Percentiles rank a stretch among this genome's conserved stretches.
Evolutionary conservation across 2,797 vertebrate species (phyloP).

Genomic region (Dipus sagitta): DNA sequence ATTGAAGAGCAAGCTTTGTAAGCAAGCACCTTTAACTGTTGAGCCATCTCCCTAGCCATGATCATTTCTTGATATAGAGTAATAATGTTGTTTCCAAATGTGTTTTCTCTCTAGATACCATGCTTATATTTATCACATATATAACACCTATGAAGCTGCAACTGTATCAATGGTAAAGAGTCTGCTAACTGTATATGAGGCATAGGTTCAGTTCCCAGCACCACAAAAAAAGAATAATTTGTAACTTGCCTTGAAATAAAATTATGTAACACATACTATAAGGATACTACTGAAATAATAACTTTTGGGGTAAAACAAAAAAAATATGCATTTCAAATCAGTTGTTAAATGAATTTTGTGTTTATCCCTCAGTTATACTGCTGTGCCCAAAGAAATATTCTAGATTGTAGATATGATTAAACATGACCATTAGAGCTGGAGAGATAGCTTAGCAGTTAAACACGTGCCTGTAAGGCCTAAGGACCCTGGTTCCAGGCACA

Average conservation of each 20-base stretch:
- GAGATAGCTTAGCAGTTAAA: too few relatives aligned
- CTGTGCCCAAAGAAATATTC: slow-evolving; percentile 41
- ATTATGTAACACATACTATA: slow-evolving; percentile 16
- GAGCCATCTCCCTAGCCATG: too few relatives aligned
- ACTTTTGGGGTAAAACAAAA: not conserved
- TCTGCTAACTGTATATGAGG: not conserved
- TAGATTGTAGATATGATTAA: slow-evolving; percentile 64
- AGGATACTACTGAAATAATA: slow-evolving; percentile 53
- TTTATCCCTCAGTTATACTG: slow-evolving; percentile 70
- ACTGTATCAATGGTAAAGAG: not conserved
- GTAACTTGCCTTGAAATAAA: slow-evolving; percentile 56
- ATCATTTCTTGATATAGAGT: slow-evolving; percentile 47
- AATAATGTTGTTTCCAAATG: slow-evolving; percentile 18
- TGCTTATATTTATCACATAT: not conserved
- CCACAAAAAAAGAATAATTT: not conserved
- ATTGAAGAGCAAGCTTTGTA: too few relatives aligned
- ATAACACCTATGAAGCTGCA: not conserved
- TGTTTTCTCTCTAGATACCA: slow-evolving; percentile 20
- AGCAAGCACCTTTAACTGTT: too few relatives aligned
- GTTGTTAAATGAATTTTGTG: slow-evolving; percentile 64
- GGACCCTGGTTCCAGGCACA: too few relatives aligned
- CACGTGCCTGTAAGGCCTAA: too few relatives aligned
- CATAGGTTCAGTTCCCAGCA: not conserved
- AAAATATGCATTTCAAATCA: slow-evolving; percentile 10
- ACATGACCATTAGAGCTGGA: not conserved